phyloP scores from a whole-genome alignment of 2,888 invertebrate genomes.

The Tenthredo mesomela region DNA sequence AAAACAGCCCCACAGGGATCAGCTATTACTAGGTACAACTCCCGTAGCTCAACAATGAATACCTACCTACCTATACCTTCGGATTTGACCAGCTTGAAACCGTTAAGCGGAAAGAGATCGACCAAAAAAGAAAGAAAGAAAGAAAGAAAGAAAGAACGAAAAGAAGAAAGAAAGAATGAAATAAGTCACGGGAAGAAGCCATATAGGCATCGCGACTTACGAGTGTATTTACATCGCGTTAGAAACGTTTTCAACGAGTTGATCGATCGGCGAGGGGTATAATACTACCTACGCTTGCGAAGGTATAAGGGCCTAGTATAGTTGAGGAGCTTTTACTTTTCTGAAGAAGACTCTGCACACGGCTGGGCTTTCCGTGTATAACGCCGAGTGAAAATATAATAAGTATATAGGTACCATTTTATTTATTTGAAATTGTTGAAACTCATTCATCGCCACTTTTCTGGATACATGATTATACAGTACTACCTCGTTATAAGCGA shows the following conservation, averaged over 20 bases:
- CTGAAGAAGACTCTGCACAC: background rate
- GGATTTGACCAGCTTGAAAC: constrained; percentile 4
- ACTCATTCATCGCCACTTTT: background rate
- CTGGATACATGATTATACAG: no score
- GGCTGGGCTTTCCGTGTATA: no score
- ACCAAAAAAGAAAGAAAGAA: background rate
- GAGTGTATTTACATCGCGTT: constrained; percentile 55
- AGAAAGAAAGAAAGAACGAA: no score
- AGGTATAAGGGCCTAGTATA: background rate
- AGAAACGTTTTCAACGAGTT: constrained; percentile 53
- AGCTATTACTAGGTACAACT: background rate
- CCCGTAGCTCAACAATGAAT: background rate
- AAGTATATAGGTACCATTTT: background rate
- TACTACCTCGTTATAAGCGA: no score
- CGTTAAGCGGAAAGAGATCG: background rate
- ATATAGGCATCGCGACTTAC: constrained; percentile 67
- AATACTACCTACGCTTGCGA: background rate
- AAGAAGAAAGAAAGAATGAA: background rate
- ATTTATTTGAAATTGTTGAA: background rate
- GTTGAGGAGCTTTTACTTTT: constrained; percentile 1
- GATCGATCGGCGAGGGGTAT: constrained; percentile 52
- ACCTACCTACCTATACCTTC: no score
- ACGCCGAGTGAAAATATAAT: background rate
- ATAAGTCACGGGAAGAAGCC: constrained; percentile 69
- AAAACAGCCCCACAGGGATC: background rate